Evolutionary conservation across 2,113 vertebrate species (phyloP).

Genomic region (Xerus inauris): DNA sequence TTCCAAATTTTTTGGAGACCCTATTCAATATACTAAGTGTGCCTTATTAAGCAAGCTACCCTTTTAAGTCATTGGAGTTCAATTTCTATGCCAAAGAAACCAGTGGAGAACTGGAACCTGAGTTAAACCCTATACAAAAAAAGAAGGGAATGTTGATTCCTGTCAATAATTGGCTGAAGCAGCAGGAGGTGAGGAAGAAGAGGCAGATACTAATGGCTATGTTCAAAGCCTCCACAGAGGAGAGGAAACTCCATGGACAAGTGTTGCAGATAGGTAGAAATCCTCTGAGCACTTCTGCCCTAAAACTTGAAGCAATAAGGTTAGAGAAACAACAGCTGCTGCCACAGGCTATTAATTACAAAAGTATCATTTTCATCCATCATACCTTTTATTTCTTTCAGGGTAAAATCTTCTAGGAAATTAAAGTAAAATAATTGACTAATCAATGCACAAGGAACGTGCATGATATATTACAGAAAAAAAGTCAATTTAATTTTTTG

Average conservation of each 20-base stretch:
- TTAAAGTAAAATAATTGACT: not conserved
- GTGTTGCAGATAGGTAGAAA: not conserved
- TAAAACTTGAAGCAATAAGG: not conserved
- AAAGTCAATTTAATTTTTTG: not conserved
- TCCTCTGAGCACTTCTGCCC: not conserved
- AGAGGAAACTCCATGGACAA: not conserved
- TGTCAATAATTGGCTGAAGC: not conserved
- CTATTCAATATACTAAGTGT: not conserved
- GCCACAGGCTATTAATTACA: not conserved
- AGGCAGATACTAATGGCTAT: fast-evolving
- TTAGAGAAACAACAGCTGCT: not conserved
- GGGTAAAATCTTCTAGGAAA: not conserved
- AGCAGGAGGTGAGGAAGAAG: fast-evolving
- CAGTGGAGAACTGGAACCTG: not conserved
- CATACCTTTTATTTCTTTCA: not conserved
- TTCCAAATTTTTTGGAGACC: not conserved
- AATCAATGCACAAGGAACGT: not conserved
- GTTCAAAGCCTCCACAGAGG: fast-evolving
- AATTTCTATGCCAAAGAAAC: not conserved
- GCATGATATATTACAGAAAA: not conserved
- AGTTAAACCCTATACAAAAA: not conserved
- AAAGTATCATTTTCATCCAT: not conserved
- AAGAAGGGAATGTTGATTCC: not conserved
- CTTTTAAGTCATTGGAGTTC: not conserved
- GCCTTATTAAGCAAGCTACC: not conserved